These are phyloP conservation scores for Brenthis daphne DNA, from an alignment of 2,888 invertebrate species.

Conservation along the genomic window DNA sequence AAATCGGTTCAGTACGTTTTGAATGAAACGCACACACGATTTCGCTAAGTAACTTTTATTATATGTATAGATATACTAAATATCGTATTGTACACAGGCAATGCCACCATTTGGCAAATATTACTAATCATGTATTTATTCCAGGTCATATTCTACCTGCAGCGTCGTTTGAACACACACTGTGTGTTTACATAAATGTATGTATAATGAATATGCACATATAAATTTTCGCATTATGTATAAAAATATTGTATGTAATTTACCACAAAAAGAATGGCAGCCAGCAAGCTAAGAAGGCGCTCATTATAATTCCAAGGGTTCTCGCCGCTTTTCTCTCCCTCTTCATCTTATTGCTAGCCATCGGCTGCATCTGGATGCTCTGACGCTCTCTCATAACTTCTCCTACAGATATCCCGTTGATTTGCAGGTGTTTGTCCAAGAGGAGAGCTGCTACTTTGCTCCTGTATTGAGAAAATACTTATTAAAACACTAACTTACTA, in stretches of 20 bases:
- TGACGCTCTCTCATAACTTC: slow-evolving; percentile 81
- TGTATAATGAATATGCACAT: too few relatives aligned
- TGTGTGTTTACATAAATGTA: too few relatives aligned
- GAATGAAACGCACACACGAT: too few relatives aligned
- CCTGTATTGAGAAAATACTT: slow-evolving; percentile 71
- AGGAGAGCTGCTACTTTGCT: slow-evolving; percentile 94
- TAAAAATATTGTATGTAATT: slow-evolving; percentile 35
- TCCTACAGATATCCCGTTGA: slow-evolving; percentile 92
- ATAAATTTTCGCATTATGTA: too few relatives aligned
- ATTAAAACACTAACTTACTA: background rate
- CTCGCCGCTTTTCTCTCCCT: slow-evolving; percentile 94
- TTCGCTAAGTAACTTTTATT: too few relatives aligned
- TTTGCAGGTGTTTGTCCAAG: slow-evolving; percentile 93
- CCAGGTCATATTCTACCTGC: too few relatives aligned
- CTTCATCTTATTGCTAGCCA: slow-evolving; percentile 93
- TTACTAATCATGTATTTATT: too few relatives aligned
- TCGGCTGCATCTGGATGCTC: slow-evolving; percentile 87
- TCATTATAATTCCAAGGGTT: slow-evolving; percentile 97
- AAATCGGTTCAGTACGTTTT: too few relatives aligned
- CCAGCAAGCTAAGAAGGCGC: slow-evolving; percentile 97
- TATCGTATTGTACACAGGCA: too few relatives aligned
- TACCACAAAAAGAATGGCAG: slow-evolving; percentile 97
- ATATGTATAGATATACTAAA: too few relatives aligned
- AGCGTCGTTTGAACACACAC: too few relatives aligned
- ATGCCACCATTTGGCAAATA: too few relatives aligned